Base-by-base conservation (phyloP, 2,113 vertebrate species). In the Amphiprion ocellaris region DNA sequence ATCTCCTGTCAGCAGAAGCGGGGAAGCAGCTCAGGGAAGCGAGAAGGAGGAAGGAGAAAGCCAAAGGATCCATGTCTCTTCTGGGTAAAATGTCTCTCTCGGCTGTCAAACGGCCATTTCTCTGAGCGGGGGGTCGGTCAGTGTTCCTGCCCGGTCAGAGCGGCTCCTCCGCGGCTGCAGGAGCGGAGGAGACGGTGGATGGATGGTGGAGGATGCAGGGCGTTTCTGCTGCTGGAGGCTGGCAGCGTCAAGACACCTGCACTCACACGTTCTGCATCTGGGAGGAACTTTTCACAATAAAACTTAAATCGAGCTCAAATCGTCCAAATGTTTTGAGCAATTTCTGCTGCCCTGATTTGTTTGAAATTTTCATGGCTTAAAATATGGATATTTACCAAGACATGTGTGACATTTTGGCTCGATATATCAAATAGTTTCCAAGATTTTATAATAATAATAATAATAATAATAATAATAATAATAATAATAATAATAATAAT, bases 1-100 rank as follows among this genome's bases (percentile, higher is more conserved):
- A 83, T 80, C 90, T 93, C 56, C 79, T 67, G 56, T 95, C 93
- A 8, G 91, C 92, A 53, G 83, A 50, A 9, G 79, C 82, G 69
- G 59, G 62, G 74, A 72, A 50, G 77, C 64, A 68, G 81, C 66
- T 67, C 10, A 66, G 75, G 70, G 89, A 74, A 37, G 67, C 55
- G 66, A 78, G 4, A 77, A 91, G n/a, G 59, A 87, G 73, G 74
- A 67, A 44, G 74, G 86, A 81, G 61, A 83, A 67, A 49, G 74
- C 54, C 21, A 52, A 17, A 55, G 73, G 75, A 65, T 86, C 86
- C 95, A 95, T 95, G 80, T 87, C 74, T 86, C 52, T 41, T 56
- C 30, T 63, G 24, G 33, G 10, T 52, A 52, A 11, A 26, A 1
- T 30, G 3, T 59, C 3, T 59, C 52, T 65, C 26, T n/a, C 28